Evolutionary conservation across 2,797 vertebrate species (phyloP), one percentile per base, ranked within the genome.

Genomic region (Pseudotriccus pelzelni): DNA sequence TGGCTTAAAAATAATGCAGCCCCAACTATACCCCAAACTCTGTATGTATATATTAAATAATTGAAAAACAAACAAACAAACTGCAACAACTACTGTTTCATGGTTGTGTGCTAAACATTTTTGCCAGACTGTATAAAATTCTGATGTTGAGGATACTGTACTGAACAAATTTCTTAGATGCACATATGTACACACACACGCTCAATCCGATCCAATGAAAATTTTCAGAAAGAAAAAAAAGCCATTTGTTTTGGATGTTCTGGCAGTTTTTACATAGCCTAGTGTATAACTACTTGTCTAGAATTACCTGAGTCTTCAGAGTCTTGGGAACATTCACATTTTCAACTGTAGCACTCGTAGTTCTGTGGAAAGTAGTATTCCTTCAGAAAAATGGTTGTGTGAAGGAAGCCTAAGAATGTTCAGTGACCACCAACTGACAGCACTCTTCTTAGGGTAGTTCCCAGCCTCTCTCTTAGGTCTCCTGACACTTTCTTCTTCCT

Each of bases 151-250:
- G 41, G 44, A 32, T 52, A 19, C 32, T 27, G 16, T 67, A 36
- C 52, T 50, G 44, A 78, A 30, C 24, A 44, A 36, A n/a, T 55
- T 50, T 73, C 58, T 50, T 21, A 37, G 27, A 63, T 50, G n/a
- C 15, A 16, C n/a, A 13, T 44, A 27, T n/a, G 6, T 32, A 10
- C 19, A 16, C 2, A 2, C 7, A 1, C 9, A 4, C 1, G 2
- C 19, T 75, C 19, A 25, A 37, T 83, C 21, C n/a, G 14, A 41
- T 76, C 21, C 23, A 34, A 43, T 27, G 22, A 20, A 82, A 36
- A 34, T 23, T 41, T 70, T 46, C 28, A 63, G 41, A 41, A 72
- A 49, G 23, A 23, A 87, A 22, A 46, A 43, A 43, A 0, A 5
- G 2, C 3, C 14, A 14, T 55, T 74, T 76, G 52, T 41, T 72